A percentile compares a stretch with the other conserved stretches of the same genome.
Evolutionary conservation across 2,113 vertebrate species (phyloP).

Genomic region (Hippoglossus stenolepis): DNA sequence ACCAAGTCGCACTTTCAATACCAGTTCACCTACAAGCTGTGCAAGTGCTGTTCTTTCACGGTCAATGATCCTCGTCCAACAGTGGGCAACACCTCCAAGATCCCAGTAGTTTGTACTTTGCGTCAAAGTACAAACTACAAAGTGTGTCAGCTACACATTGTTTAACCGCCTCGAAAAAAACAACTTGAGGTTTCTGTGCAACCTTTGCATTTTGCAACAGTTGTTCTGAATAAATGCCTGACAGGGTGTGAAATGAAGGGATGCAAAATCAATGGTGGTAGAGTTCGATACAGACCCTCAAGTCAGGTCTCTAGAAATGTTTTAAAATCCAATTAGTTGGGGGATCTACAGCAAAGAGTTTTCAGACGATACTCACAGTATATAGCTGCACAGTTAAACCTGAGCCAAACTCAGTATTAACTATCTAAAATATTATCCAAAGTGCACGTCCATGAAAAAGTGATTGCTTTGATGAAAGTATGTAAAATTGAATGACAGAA

Average conservation of each 20-base stretch:
- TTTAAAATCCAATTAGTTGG: neutral
- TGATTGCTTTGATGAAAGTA: no score
- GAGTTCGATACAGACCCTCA: slow-evolving; percentile 1
- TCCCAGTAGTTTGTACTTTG: neutral
- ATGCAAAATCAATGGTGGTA: neutral
- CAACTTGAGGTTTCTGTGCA: neutral
- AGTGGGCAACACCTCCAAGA: slow-evolving; percentile 6
- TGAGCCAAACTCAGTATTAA: no score
- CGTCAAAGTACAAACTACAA: no score
- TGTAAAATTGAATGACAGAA: no score
- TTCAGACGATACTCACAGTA: no score
- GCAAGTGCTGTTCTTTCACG: neutral
- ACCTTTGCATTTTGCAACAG: slow-evolving; percentile 11
- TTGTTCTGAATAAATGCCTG: slow-evolving; percentile 6
- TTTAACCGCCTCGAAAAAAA: neutral
- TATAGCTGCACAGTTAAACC: no score
- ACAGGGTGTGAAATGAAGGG: slow-evolving; percentile 14
- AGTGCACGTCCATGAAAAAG: no score
- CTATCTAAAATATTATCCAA: no score
- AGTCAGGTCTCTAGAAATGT: neutral
- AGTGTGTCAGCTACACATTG: neutral
- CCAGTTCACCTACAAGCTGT: neutral
- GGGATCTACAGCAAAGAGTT: neutral
- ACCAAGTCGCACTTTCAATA: slow-evolving; percentile 5
- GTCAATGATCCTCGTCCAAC: slow-evolving; percentile 1